Conservation (phyloP, 2,113 vertebrate species). For the Myotis lucifugus region DNA sequence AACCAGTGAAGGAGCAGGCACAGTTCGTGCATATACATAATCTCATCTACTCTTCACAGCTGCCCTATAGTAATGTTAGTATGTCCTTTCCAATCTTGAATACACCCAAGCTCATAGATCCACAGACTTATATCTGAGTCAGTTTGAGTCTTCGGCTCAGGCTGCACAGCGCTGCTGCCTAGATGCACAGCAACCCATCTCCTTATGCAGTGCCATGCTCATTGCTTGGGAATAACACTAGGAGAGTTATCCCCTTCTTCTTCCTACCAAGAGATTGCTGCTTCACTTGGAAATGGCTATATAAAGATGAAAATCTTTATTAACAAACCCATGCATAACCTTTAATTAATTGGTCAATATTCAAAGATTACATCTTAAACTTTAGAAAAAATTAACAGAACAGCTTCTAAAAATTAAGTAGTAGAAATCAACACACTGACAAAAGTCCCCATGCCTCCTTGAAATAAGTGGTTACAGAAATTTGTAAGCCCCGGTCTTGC, state of each 20-base stretch:
- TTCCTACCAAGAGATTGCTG: conserved; percentile 45
- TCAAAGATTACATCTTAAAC: conserved; percentile 85
- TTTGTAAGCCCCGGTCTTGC: neutral
- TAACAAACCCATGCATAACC: conserved; percentile 81
- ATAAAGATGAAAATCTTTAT: conserved; percentile 79
- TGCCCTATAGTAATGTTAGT: neutral
- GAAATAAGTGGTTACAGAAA: neutral
- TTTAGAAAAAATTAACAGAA: conserved; percentile 83
- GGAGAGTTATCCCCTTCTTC: neutral
- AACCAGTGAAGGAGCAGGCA: neutral
- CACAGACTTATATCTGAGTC: neutral
- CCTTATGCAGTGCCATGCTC: neutral
- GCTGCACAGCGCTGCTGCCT: neutral
- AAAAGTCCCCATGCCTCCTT: conserved; percentile 8
- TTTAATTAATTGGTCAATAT: conserved; percentile 86
- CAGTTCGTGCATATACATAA: neutral
- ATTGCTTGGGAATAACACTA: neutral
- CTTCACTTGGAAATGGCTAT: conserved; percentile 56
- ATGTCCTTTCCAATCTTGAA: neutral
- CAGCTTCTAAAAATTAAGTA: conserved; percentile 83
- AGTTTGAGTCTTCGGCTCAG: too few relatives aligned
- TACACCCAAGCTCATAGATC: neutral
- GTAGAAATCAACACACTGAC: conserved; percentile 78
- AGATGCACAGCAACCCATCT: neutral
- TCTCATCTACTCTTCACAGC: neutral